Percentiles rank a stretch among this genome's conserved stretches.
Evolutionary conservation across 2,797 vertebrate genomes (phyloP).

Genomic region (Xenopus petersii): DNA sequence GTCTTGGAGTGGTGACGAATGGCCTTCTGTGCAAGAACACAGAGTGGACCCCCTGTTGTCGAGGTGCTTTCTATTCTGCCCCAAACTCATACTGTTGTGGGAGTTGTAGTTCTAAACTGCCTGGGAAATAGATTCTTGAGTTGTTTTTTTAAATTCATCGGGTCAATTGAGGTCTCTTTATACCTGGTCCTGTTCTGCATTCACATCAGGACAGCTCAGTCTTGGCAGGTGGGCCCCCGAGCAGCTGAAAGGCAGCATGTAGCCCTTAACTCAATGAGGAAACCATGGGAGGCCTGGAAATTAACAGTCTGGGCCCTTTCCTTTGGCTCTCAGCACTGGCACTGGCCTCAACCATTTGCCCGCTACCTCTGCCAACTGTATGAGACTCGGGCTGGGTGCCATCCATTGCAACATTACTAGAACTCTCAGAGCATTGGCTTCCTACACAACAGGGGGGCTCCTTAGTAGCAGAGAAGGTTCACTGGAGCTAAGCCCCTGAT

Average conservation of each 20-base stretch:
- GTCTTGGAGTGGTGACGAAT: too few species aligned
- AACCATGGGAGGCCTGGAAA: conserved; percentile 45
- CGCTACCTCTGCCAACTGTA: conserved; percentile 61
- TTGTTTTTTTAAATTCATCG: background rate
- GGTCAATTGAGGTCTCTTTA: background rate
- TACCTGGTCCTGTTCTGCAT: background rate
- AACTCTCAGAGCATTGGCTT: conserved; percentile 53
- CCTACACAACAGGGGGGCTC: conserved; percentile 51
- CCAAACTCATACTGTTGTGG: too few species aligned
- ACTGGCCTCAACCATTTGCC: conserved; percentile 56
- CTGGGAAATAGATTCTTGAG: background rate
- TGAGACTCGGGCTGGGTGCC: conserved; percentile 54
- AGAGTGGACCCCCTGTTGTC: too few species aligned
- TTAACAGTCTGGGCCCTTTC: too few species aligned
- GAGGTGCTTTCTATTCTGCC: too few species aligned
- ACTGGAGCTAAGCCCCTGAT: conserved; percentile 32
- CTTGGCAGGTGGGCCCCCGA: conserved; percentile 15
- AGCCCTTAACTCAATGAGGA: conserved; percentile 13
- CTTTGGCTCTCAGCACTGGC: conserved; percentile 53
- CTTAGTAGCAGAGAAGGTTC: conserved; percentile 45
- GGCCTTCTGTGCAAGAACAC: too few species aligned
- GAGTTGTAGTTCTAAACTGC: too few species aligned
- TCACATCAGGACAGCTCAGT: background rate
- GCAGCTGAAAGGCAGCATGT: background rate
- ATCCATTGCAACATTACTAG: conserved; percentile 51